Evolutionary conservation across 1,140 invertebrate genomes (phyloP).

Genomic region (Drosophila tani): DNA sequence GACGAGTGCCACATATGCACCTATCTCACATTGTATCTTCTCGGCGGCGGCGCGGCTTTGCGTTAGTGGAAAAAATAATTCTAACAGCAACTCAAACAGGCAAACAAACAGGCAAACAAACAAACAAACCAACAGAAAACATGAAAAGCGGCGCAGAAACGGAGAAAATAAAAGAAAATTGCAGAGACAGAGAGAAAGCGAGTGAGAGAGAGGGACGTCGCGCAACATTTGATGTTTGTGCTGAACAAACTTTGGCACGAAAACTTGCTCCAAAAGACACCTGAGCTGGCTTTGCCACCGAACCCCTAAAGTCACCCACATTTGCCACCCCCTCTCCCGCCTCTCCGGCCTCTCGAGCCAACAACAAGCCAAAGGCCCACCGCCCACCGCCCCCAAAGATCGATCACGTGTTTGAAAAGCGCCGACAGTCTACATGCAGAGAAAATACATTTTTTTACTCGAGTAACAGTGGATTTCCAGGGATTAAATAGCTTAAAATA

Average conservation of each 20-base stretch:
- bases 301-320: slow-evolving; percentile 16
- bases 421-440: slow-evolving; percentile 43
- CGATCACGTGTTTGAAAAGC: slow-evolving; percentile 72
- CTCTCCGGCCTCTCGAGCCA: background rate
- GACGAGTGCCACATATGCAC: slow-evolving; percentile 67
- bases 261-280: slow-evolving; percentile 76
- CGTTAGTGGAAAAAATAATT: slow-evolving; percentile 81
- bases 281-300: slow-evolving; percentile 61
- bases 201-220: slow-evolving; percentile 4
- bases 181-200: slow-evolving; percentile 4
- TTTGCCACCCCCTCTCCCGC: background rate
- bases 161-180: slow-evolving; percentile 34
- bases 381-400: slow-evolving; percentile 53
- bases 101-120: slow-evolving; percentile 69
- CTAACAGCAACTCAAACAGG: slow-evolving; percentile 82
- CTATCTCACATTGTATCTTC: slow-evolving; percentile 37
- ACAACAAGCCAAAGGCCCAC: slow-evolving; percentile 17
- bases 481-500: background rate
- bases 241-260: slow-evolving; percentile 78
- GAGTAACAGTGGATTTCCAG: background rate
- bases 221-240: slow-evolving; percentile 79
- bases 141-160: slow-evolving; percentile 77
- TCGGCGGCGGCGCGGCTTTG: slow-evolving; percentile 70
- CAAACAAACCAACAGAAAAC: slow-evolving; percentile 74
- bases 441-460: background rate